Percentiles rank a stretch among this genome's conserved stretches.
Evolutionary conservation across 2,113 vertebrate species (phyloP).

Genomic region (Oxygymnocypris stewartii): DNA sequence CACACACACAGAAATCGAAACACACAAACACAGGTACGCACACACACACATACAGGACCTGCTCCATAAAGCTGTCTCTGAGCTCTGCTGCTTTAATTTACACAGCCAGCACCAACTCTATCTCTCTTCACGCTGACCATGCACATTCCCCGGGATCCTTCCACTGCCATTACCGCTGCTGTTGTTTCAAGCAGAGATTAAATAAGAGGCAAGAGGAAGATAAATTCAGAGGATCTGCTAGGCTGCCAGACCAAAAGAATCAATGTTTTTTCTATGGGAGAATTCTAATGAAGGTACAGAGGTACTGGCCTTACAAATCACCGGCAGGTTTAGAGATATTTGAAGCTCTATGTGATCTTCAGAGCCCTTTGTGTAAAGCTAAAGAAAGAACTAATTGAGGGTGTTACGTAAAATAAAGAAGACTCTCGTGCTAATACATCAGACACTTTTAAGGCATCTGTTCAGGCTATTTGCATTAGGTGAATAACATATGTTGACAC

Average conservation of each 20-base stretch:
- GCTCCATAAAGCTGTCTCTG: conserved; percentile 37
- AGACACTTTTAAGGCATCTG: conserved; percentile 18
- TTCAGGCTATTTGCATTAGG: neutral
- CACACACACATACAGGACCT: neutral
- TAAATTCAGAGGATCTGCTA: conserved; percentile 53
- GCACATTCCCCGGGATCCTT: conserved; percentile 52
- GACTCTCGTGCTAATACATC: conserved; percentile 4
- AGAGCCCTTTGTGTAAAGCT: conserved; percentile 36
- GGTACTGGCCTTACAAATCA: conserved; percentile 54
- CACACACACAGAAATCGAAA: conserved; percentile 37
- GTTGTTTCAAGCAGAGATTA: conserved; percentile 57
- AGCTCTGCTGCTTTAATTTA: conserved; percentile 43
- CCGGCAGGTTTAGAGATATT: conserved; percentile 36
- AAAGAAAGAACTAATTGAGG: conserved; percentile 40
- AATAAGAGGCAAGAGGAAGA: conserved; percentile 57
- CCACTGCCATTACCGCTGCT: conserved; percentile 42
- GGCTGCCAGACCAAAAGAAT: conserved; percentile 48
- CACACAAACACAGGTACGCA: conserved; percentile 26
- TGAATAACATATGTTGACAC: neutral
- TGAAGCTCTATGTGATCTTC: conserved; percentile 47
- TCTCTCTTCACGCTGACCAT: conserved; percentile 48
- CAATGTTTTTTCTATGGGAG: conserved; percentile 56
- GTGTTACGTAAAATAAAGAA: conserved; percentile 24
- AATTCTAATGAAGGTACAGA: conserved; percentile 54
- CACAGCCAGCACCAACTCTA: conserved; percentile 35